Evolutionary conservation across 2,797 vertebrate species (phyloP), one percentile per base, ranked within the genome.

Genomic region (Myotis myotis): DNA sequence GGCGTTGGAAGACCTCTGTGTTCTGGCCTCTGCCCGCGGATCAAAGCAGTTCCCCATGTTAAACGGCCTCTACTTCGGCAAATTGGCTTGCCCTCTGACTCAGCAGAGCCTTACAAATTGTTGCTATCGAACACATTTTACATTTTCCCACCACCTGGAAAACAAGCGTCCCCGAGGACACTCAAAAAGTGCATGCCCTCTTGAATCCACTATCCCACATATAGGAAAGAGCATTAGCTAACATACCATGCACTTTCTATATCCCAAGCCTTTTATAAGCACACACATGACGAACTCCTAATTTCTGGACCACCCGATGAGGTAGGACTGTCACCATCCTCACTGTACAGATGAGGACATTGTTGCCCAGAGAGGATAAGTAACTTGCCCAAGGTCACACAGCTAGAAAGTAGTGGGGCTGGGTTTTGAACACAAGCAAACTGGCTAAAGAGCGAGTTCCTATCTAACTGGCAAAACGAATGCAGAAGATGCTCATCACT

Each of bases 401-500:
- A 23, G 86, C 74, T 44, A 68, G 74, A n/a, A n/a, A 41, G 71
- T 2, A 23, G 44, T 13, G 38, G 44, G 12, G 20, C 11, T 28
- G 71, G 47, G 70, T 53, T 87, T 13, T 17, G 41, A 87, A 68
- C 62, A 47, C 84, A 36, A 44, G 84, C 66, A 22, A 28, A 44
- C 75, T 25, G 38, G 66, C 72, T 33, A 0, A 20, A 33, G 41
- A 12, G 0, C 12, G 62, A 51, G 51, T 38, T 55, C 74, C 36
- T 9, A 44, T 15, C 66, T 38, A 23, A 47, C 23, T n/a, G 75
- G 55, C 36, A 3, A n/a, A 60, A 78, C 11, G 22, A 55, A 70
- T 0, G 2, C 0, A 53, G 25, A 41, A 44, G 64, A 12, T 5
- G 80, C 4, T 19, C 6, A 0, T 33, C 28, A 30, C 33, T 2